These are phyloP conservation scores for Phenganax subtilis DNA, from an alignment of 92 coral and sea anemone genomes.

Conservation along the genomic window DNA sequence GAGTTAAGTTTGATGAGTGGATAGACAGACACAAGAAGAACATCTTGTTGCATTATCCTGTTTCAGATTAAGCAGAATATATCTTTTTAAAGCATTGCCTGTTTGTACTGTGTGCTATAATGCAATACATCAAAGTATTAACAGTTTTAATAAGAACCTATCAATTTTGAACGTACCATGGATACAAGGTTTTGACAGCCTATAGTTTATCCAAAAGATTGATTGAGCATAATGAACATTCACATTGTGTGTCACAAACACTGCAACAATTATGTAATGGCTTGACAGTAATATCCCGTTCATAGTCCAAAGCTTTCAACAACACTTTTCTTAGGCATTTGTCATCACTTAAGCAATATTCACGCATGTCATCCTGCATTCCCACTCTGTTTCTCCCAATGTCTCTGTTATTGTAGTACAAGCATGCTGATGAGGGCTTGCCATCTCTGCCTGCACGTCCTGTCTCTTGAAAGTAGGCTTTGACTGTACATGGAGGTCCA, in stretches of 20 bases:
- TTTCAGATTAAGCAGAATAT: too few species aligned
- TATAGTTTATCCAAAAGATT: too few species aligned
- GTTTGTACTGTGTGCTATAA: too few species aligned
- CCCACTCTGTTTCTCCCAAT: neutral
- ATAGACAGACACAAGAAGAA: too few species aligned
- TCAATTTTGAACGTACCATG: too few species aligned
- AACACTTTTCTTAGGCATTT: neutral
- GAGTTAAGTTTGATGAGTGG: too few species aligned
- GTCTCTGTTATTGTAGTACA: neutral
- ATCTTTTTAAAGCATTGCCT: too few species aligned
- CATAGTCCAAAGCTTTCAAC: neutral
- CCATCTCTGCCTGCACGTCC: slow-evolving; percentile 11
- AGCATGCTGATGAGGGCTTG: neutral
- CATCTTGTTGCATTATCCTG: too few species aligned
- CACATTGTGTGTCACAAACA: neutral
- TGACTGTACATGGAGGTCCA: neutral
- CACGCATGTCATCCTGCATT: slow-evolving; percentile 7
- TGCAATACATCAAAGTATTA: too few species aligned
- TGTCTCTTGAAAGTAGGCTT: slow-evolving; percentile 7
- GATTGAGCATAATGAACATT: neutral
- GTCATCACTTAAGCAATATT: neutral
- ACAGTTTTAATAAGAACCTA: too few species aligned
- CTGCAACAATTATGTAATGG: slow-evolving; percentile 13
- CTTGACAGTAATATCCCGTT: neutral
- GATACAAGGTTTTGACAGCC: too few species aligned